phyloP scores from a whole-genome alignment of 1,140 invertebrate genomes.

The Acromyrmex charruanus region DNA sequence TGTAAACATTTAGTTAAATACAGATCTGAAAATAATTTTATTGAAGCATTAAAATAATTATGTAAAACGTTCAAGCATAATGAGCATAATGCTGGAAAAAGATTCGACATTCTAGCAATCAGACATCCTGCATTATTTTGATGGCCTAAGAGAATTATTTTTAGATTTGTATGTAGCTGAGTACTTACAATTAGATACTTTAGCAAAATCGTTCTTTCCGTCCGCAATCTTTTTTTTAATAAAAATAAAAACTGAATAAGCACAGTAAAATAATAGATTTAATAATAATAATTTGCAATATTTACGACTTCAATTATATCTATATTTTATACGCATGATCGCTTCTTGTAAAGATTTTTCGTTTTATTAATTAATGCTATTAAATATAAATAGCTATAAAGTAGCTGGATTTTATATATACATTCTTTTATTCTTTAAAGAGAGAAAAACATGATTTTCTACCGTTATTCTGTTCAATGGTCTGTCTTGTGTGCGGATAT shows the following conservation, averaged over 20 bases:
- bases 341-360: not conserved
- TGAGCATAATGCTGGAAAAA: too few species aligned
- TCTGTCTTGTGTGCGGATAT: not conserved
- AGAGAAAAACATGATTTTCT: not conserved
- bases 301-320: not conserved
- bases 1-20: too few species aligned
- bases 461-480: slow-evolving; percentile 20
- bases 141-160: too few species aligned
- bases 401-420: not conserved
- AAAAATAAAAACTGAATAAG: not conserved
- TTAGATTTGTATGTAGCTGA: too few species aligned
- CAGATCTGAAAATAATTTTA: too few species aligned
- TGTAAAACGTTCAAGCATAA: too few species aligned
- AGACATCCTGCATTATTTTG: too few species aligned
- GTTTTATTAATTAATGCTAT: not conserved
- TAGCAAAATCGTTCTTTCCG: too few species aligned
- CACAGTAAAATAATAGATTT: not conserved
- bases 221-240: not conserved
- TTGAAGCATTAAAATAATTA: too few species aligned
- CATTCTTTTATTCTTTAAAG: not conserved
- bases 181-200: too few species aligned
- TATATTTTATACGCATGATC: not conserved
- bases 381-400: not conserved
- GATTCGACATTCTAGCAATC: too few species aligned
- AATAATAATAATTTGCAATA: not conserved